Base-by-base conservation (phyloP, 1,140 invertebrate genomes). In the Drosophila triauraria region DNA sequence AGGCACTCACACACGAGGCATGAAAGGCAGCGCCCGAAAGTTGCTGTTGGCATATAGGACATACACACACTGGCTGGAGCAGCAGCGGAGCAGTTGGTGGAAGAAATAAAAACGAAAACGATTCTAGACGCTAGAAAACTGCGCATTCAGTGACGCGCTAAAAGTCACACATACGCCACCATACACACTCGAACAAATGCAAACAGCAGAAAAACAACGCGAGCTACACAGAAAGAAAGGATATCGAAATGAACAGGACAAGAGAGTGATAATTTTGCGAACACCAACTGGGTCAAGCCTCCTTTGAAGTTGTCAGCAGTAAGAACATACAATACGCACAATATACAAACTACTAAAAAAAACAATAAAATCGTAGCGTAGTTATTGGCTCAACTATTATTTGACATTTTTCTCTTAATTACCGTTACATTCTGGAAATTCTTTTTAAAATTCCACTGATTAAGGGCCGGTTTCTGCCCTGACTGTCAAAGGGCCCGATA, bases 91-190 rank as follows among this genome's bases (percentile, higher is more conserved):
- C 35, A 40, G 42, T 23, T 35, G 79, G 63, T 32, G 47, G 59
- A 20, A 38, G 56, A 67, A 74, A 60, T 60, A 72, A 76, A 76
- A 76, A 38, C 50, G 44, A 78, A 78, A 78, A 58, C 53, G 64
- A 51, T 78, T 59, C 60, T 60, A 79, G 58, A 58, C 77, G 68
- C 68, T 80, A 69, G 74, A 85, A 69, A 81, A 85, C 81, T 88
- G 85, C 75, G 85, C 86, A 88, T 88, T 85, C 84, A 90, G 72
- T 84, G 85, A 61, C 80, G 84, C 85, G 85, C 75, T 80, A 88
- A 87, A 87, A 87, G 80, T 87, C 84, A 76, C 75, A 87, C 80
- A 78, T 71, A 68, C 71, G 44, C 54, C 68, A 76, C 60, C 47
- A 64, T 43, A 60, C 58, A 69, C 70, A 53, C 70, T 59, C 54